These are phyloP conservation scores for Achatina immaculata DNA, from an alignment of 1,140 invertebrate genomes.

Conservation along the genomic window DNA sequence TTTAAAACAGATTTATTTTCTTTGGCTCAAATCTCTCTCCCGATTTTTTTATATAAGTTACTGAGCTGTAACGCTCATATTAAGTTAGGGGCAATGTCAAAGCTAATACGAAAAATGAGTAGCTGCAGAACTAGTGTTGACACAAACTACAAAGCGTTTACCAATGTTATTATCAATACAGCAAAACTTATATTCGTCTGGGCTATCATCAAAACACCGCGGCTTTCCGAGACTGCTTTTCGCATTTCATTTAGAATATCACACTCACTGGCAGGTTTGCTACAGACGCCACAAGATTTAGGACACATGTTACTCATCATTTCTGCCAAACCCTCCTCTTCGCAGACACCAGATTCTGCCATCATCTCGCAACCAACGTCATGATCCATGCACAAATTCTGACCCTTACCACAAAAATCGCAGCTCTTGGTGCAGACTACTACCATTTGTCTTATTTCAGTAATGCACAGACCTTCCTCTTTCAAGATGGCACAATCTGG, in stretches of 20 bases:
- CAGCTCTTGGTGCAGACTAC: constrained; percentile 5
- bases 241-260: neutral
- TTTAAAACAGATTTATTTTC: too few relatives aligned
- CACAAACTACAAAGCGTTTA: too few relatives aligned
- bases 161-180: too few relatives aligned
- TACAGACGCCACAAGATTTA: neutral
- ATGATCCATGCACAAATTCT: constrained; percentile 26
- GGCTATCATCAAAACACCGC: too few relatives aligned
- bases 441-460: constrained; percentile 1
- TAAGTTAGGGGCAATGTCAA: too few relatives aligned
- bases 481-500: constrained; percentile 4
- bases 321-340: neutral
- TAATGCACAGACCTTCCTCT: constrained; percentile 6
- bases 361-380: constrained; percentile 8
- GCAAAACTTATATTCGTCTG: too few relatives aligned
- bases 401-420: constrained; percentile 15
- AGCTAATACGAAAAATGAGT: too few relatives aligned
- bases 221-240: too few relatives aligned
- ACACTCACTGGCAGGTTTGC: neutral
- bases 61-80: too few relatives aligned
- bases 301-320: neutral
- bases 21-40: too few relatives aligned
- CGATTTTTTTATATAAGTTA: too few relatives aligned
- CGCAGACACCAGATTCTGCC: constrained; percentile 6
- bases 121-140: too few relatives aligned